Conservation (phyloP, 2,113 vertebrate genomes). For the Amblyornis subalaris region DNA sequence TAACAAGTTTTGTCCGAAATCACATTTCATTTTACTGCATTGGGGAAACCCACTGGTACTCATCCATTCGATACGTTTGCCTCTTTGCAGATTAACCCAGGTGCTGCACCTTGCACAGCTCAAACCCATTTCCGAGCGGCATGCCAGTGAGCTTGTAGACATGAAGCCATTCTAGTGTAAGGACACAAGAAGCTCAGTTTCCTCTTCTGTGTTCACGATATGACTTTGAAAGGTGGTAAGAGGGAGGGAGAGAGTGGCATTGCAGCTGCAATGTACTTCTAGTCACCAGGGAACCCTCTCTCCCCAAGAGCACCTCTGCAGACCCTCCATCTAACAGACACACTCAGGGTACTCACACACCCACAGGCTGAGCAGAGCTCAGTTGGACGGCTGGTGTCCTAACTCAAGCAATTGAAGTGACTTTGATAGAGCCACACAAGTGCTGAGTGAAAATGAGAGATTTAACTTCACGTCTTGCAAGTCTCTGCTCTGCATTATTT, state of each 20-base stretch:
- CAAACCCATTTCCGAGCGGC: neutral
- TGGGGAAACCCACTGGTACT: neutral
- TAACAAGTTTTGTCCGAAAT: neutral
- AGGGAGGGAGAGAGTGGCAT: neutral
- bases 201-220: neutral
- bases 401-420: neutral
- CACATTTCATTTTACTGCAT: fast-evolving
- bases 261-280: neutral
- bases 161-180: neutral
- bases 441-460: neutral
- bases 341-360: fast-evolving
- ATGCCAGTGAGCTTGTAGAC: fast-evolving
- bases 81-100: neutral
- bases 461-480: neutral
- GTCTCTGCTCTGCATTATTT: neutral
- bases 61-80: fast-evolving
- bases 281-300: neutral
- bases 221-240: neutral
- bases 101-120: neutral
- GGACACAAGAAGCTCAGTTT: neutral
- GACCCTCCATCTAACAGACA: neutral
- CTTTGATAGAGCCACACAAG: neutral
- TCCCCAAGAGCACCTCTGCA: neutral
- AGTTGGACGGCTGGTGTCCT: neutral
- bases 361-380: neutral